These are phyloP conservation scores for Drosophila ohnishii DNA, from an alignment of 1,140 invertebrate genomes.

Conservation along the genomic window DNA sequence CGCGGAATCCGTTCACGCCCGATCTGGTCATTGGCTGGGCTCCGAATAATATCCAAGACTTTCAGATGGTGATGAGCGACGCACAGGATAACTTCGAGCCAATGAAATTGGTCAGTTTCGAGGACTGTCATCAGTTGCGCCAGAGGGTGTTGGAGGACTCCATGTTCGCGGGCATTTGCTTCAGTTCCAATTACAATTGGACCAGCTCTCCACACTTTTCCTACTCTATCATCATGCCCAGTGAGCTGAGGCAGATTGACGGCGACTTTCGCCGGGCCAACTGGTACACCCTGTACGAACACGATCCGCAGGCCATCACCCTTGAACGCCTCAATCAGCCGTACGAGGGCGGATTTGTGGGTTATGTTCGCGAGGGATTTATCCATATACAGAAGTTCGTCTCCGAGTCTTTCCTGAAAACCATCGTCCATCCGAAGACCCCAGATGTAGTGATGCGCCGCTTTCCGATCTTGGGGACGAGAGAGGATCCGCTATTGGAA, in stretches of 20 bases:
- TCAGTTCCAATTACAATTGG: no score
- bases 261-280: conserved; percentile 28
- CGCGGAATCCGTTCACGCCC: conserved; percentile 42
- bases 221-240: conserved; percentile 55
- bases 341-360: conserved; percentile 34
- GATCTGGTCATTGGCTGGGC: conserved; percentile 57
- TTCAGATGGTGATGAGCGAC: conserved; percentile 8
- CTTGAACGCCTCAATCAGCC: conserved; percentile 18
- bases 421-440: background rate
- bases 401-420: conserved; percentile 34
- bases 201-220: conserved; percentile 12
- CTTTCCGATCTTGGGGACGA: conserved; percentile 44
- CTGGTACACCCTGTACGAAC: conserved; percentile 56
- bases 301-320: conserved; percentile 30
- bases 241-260: conserved; percentile 44
- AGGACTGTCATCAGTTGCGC: conserved; percentile 9
- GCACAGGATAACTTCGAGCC: background rate
- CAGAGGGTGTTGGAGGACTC: background rate
- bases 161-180: conserved; percentile 57
- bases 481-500: conserved; percentile 34
- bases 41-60: conserved; percentile 15
- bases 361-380: conserved; percentile 66
- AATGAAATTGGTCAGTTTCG: background rate
- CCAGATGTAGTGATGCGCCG: conserved; percentile 45
- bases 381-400: conserved; percentile 53